phyloP scores from a whole-genome alignment of 2,888 invertebrate species.

The Invenusta paracnida region DNA sequence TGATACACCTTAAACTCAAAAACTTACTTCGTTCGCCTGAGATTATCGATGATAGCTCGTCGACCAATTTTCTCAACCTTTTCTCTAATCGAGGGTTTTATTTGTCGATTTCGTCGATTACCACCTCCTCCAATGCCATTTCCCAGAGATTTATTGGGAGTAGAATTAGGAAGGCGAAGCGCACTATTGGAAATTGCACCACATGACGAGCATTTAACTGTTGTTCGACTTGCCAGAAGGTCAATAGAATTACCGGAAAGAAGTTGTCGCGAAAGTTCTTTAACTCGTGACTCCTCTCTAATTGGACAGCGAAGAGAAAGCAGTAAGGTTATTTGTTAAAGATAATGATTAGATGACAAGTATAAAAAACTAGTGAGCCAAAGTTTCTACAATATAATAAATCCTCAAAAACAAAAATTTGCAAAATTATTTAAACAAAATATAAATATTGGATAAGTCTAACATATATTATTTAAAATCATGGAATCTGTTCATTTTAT shows the following conservation, averaged over 20 bases:
- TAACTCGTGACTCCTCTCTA: not conserved
- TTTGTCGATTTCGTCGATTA: not conserved
- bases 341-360: too few species aligned
- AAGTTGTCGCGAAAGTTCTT: not conserved
- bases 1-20: too few species aligned
- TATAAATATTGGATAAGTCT: too few species aligned
- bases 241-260: not conserved
- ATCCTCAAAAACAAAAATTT: too few species aligned
- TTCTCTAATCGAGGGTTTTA: not conserved
- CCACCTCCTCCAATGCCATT: not conserved
- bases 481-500: too few species aligned
- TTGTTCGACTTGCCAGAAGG: not conserved
- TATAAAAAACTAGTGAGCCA: too few species aligned
- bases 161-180: not conserved
- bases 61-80: not conserved
- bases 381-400: too few species aligned
- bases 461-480: too few species aligned
- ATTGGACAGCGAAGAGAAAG: too few species aligned
- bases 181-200: not conserved
- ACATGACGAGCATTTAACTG: not conserved
- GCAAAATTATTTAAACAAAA: too few species aligned
- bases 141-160: not conserved
- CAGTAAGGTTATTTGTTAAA: too few species aligned
- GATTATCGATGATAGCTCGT: not conserved
- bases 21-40: not conserved